Evolutionary conservation across 2,888 invertebrate species (phyloP), one percentile per base, ranked within the genome.

Genomic region (Frankliniella intonsa): DNA sequence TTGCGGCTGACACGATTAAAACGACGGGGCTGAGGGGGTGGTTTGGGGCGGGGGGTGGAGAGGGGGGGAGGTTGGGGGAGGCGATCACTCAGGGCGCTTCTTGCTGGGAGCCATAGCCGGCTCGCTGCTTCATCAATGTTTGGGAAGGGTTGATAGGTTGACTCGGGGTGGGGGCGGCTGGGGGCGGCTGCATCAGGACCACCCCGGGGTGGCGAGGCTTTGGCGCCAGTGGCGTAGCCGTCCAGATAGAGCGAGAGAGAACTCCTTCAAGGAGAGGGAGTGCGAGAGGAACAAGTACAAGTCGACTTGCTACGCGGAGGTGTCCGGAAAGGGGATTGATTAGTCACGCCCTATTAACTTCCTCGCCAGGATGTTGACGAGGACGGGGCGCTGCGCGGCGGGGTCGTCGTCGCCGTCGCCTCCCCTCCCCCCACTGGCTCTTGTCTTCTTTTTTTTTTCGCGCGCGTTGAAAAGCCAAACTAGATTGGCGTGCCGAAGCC

Each of bases 131-230:
- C 69, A 76, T 76, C 69, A 76, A 76, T 76, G 69, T 76, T 76
- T 76, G 69, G 69, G 69, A 76, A 76, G 69, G 69, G 69, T 76
- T 76, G 69, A 76, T 76, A 76, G 69, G 69, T 76, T 76, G 69
- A 76, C 69, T 76, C 69, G 69, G 62, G 17, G 62, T 0, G 62
- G 62, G n/a, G 14, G 55, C 9, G 17, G 14, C 55, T 1, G 3
- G n/a, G 0, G 17, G 62, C 17, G 69, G 22, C 69, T 8, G 69
- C 10, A 12, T 55, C 14, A 17, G 62, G 38, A 38, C 38, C 38
- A 38, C 38, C 38, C 38, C 38, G 38, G 38, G 38, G 38, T 38
- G 38, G 2, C 38, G 38, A 38, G 38, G 38, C 38, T 38, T 38
- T 38, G 38, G 38, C 38, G 38, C 38, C 38, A 38, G 38, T 38